Conservation (phyloP, 2,113 vertebrate species). For the Erpornis zantholeuca region DNA sequence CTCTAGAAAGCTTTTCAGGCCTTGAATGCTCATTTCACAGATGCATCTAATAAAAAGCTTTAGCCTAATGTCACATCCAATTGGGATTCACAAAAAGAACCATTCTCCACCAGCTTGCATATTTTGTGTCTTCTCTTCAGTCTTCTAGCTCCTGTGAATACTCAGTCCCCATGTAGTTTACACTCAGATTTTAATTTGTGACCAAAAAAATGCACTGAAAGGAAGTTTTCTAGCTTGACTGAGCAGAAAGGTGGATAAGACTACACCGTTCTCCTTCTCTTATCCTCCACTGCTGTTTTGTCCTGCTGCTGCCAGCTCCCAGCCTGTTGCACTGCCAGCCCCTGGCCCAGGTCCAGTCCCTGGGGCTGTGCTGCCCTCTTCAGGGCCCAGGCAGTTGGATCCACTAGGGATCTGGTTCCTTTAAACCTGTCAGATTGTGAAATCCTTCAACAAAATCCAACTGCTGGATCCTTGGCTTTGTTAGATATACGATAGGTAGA, state of each 20-base stretch:
- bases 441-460: not conserved
- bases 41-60: not conserved
- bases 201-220: not conserved
- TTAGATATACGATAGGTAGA: not conserved
- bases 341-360: not conserved
- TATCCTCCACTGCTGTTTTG: not conserved
- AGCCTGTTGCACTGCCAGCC: not conserved
- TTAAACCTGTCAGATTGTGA: not conserved
- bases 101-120: not conserved
- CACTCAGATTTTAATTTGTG: not conserved
- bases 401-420: not conserved
- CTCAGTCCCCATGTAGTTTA: not conserved
- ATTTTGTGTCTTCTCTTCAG: not conserved
- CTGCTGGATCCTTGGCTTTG: not conserved
- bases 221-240: not conserved
- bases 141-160: not conserved
- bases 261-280: not conserved
- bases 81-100: not conserved
- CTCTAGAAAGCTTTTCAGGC: not conserved
- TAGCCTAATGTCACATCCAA: not conserved
- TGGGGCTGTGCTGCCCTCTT: not conserved
- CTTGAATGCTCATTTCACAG: not conserved
- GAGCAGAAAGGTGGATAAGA: not conserved
- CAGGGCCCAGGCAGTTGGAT: not conserved
- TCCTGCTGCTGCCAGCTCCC: not conserved